Conservation (phyloP, 2,113 vertebrate species). For the Glaucomys volans region DNA sequence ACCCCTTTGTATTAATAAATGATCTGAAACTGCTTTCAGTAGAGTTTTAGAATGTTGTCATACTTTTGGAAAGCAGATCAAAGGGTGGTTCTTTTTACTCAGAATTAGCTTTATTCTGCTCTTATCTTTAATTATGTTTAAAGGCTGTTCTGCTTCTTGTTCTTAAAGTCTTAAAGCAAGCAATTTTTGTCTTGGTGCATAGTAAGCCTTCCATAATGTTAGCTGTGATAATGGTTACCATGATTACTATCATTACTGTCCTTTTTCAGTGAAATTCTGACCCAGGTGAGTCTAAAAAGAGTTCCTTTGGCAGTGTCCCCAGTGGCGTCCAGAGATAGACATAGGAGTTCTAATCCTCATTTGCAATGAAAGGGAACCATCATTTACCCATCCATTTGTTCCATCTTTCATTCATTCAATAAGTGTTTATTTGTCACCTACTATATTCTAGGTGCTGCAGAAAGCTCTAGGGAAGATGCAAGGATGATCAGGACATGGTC, state of each 20-base stretch:
- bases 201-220: neutral
- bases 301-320: neutral
- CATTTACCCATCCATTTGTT: neutral
- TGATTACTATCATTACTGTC: neutral
- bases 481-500: neutral
- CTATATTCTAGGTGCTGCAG: neutral
- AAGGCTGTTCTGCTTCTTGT: neutral
- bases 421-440: neutral
- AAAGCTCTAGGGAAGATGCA: neutral
- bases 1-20: slow-evolving; percentile 34
- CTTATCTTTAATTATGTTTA: slow-evolving; percentile 51
- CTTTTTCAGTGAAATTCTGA: neutral
- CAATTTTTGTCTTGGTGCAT: slow-evolving; percentile 26
- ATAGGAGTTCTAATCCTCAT: neutral
- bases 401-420: neutral
- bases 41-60: slow-evolving; percentile 5
- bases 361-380: neutral
- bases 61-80: slow-evolving; percentile 39
- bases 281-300: neutral
- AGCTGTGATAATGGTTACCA: neutral
- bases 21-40: slow-evolving; percentile 5
- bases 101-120: slow-evolving; percentile 53
- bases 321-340: neutral
- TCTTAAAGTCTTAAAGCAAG: slow-evolving; percentile 40
- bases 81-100: neutral